Base-by-base conservation (phyloP, 2,888 invertebrate species). In the Lasioglossum lativentre region DNA sequence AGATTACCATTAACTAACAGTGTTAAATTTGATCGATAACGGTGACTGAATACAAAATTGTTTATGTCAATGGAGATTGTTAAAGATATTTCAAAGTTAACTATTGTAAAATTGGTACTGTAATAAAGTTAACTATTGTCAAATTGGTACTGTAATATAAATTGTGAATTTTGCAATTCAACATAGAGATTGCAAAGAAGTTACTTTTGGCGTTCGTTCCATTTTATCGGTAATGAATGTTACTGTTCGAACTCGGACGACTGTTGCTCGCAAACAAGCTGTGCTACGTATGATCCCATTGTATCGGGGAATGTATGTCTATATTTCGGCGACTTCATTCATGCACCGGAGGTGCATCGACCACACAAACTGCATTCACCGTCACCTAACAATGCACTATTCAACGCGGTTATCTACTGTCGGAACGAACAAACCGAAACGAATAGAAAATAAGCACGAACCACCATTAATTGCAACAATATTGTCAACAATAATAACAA, bases 341-440 rank as follows among this genome's bases (percentile, higher is more conserved):
- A 84, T 83, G 45, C 40, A 47, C 68, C 23, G 23, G 52, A 47
- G 73, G 83, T 74, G 83, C 83, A 77, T 83, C 83, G 83, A 83
- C 78, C 83, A 83, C 68, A 16, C 16, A 23, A 73, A 77, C 83
- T 38, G 10, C 30, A 23, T 16, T 27, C 56, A 10, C 30, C 23
- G 27, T 70, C 42, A 38, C 27, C 45, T 4, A 30, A 23, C 40
- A 38, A 63, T 40, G 16, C 16, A 42, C 27, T 45, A 59, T 38
- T 47, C 59, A 19, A 12, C 27, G 14, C 16, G 38, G 47, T 76
- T 76, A 38, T 68, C 45, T 14, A n/a, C 34, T 34, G 27, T n/a
- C 47, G 76, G 38, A 68, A 72, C 23, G 45, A 72, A 30, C 30
- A 30, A 47, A 47, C 27, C 45, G 34, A 52, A 73, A n/a, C 38